These are phyloP conservation scores for Galaxea fascicularis DNA, from an alignment of 92 coral and sea anemone genomes.

Conservation along the genomic window DNA sequence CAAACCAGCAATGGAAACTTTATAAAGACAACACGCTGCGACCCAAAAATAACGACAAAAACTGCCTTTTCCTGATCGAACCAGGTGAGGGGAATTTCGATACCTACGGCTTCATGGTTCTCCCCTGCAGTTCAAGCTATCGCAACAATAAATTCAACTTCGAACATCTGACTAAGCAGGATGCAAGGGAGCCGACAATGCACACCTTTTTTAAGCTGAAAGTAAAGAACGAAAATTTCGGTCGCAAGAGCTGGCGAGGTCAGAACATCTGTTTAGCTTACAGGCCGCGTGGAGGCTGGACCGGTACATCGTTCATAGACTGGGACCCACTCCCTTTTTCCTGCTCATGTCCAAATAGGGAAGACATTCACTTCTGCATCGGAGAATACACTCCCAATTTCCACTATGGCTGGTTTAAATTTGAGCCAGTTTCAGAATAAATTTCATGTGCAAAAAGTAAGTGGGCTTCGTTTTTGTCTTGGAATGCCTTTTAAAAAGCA, in stretches of 20 bases:
- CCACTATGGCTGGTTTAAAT: background rate
- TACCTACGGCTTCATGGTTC: constrained; percentile 6
- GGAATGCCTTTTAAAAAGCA: no score
- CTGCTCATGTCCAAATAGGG: background rate
- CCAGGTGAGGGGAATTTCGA: background rate
- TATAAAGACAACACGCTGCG: background rate
- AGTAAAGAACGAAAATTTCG: constrained; percentile 1
- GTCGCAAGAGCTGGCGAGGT: constrained; percentile 10
- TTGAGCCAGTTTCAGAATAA: background rate
- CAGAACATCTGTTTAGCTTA: constrained; percentile 18
- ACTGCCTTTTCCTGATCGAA: constrained; percentile 25
- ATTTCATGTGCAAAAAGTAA: no score
- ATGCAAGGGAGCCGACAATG: background rate
- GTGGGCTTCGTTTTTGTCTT: no score
- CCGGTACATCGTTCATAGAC: background rate
- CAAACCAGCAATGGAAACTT: constrained; percentile 3
- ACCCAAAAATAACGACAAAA: constrained; percentile 1
- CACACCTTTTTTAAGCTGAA: constrained; percentile 23
- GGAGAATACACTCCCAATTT: no score
- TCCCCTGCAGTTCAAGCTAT: constrained; percentile 23
- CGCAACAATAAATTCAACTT: constrained; percentile 27
- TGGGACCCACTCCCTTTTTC: background rate
- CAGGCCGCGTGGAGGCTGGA: background rate
- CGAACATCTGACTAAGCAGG: constrained; percentile 14
- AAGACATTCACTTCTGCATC: background rate